Conservation (phyloP, 2,797 vertebrate species). For the Podarcis siculus region DNA sequence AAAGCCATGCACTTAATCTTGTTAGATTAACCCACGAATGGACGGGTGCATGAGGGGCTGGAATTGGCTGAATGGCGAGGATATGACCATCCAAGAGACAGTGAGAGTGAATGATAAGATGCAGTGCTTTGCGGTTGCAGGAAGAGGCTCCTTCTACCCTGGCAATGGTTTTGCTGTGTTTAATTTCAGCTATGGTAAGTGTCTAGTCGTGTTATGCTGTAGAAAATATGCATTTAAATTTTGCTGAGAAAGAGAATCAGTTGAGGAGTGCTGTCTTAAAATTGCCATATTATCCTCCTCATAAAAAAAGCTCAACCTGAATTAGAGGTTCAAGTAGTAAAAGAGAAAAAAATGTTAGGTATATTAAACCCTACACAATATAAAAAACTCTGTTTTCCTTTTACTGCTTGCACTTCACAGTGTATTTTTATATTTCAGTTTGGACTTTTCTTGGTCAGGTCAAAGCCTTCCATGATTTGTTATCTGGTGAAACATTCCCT, state of each 20-base stretch:
- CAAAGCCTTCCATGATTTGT: background rate
- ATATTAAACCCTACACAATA: background rate
- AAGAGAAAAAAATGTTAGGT: background rate
- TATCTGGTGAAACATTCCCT: background rate
- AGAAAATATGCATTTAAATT: background rate
- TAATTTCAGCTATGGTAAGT: conserved; percentile 86
- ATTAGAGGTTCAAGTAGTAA: background rate
- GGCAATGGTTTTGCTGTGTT: conserved; percentile 90
- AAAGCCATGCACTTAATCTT: conserved; percentile 40
- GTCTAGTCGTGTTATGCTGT: background rate
- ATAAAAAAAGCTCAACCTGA: background rate
- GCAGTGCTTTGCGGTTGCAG: conserved; percentile 90
- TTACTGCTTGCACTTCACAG: conserved; percentile 3
- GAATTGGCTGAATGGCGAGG: conserved; percentile 93
- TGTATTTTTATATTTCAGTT: background rate
- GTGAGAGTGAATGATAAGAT: conserved; percentile 88
- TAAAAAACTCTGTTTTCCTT: background rate
- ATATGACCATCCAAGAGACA: conserved; percentile 90
- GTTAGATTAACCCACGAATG: conserved; percentile 92
- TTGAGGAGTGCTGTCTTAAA: background rate
- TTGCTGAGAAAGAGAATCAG: background rate
- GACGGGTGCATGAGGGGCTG: conserved; percentile 95
- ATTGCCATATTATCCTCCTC: background rate
- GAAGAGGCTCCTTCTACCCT: conserved; percentile 88
- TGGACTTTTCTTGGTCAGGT: background rate